phyloP scores from a whole-genome alignment of 2,888 invertebrate genomes.

The Caradrina kadenii region DNA sequence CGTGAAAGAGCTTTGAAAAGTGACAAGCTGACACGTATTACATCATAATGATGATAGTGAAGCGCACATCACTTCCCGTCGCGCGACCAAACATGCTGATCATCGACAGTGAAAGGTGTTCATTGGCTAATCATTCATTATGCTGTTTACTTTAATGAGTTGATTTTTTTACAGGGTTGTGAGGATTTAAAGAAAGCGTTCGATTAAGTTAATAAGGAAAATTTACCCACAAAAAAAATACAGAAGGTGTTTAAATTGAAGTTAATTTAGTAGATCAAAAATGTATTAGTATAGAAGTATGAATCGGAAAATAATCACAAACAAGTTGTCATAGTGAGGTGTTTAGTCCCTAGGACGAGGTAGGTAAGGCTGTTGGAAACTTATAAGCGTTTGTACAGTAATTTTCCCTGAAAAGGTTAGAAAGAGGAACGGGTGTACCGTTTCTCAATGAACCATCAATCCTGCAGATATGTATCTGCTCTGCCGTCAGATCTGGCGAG shows the following conservation, averaged over 20 bases:
- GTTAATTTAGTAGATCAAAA: not conserved
- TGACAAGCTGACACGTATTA: slow-evolving; percentile 31
- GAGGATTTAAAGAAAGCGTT: not conserved
- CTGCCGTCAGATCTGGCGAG: slow-evolving; percentile 13
- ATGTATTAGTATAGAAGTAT: not conserved
- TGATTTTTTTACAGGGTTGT: not conserved
- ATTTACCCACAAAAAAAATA: too few species aligned
- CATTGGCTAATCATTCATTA: slow-evolving; percentile 9
- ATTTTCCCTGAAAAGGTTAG: slow-evolving; percentile 20
- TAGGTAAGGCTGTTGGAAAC: not conserved
- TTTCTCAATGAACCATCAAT: slow-evolving; percentile 33
- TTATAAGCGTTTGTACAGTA: not conserved
- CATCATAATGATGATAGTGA: slow-evolving; percentile 33
- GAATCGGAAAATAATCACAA: not conserved
- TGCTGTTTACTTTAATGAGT: slow-evolving; percentile 9
- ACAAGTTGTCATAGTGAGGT: too few species aligned
- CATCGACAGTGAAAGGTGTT: slow-evolving; percentile 53
- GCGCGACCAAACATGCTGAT: slow-evolving; percentile 36
- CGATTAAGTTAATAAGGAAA: not conserved
- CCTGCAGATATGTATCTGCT: slow-evolving; percentile 36
- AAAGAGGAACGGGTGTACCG: not conserved
- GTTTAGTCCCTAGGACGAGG: not conserved
- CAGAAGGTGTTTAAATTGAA: not conserved
- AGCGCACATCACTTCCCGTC: slow-evolving; percentile 41
- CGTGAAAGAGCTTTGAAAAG: slow-evolving; percentile 22